phyloP scores from a whole-genome alignment of 2,113 vertebrate genomes.

The Pteronura brasiliensis region DNA sequence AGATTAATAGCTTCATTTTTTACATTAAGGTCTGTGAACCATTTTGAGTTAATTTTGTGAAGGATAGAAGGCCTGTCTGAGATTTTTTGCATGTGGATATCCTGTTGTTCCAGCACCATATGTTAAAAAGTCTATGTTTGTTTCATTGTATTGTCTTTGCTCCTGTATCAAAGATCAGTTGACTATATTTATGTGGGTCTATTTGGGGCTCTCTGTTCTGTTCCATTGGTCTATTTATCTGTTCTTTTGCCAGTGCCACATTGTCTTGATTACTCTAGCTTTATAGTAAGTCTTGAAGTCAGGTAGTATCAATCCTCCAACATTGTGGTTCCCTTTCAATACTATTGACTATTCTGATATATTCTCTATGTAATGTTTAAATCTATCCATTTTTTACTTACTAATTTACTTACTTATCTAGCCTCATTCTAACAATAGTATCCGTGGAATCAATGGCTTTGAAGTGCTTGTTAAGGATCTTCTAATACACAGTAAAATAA shows the following conservation, averaged over 20 bases:
- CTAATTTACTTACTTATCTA: background rate
- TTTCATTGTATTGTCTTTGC: background rate
- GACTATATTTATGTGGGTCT: background rate
- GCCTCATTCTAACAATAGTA: background rate
- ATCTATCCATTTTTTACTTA: background rate
- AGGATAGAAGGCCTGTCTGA: background rate
- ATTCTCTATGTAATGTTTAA: background rate
- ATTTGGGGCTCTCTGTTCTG: background rate
- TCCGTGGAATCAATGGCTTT: background rate
- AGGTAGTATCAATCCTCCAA: no score
- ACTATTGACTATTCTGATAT: background rate
- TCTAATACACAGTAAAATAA: background rate
- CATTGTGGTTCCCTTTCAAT: background rate
- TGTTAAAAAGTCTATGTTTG: background rate
- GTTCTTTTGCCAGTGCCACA: background rate
- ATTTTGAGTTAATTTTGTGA: background rate
- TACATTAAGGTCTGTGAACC: background rate
- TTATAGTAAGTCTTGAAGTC: background rate
- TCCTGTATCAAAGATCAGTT: background rate
- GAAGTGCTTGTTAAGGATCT: background rate
- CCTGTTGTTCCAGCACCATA: background rate
- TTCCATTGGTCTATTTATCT: background rate
- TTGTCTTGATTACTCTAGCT: background rate
- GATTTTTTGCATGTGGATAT: background rate
- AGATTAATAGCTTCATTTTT: background rate